Conservation (phyloP, 2,888 invertebrate species). For the Polydrusus pterygomalis region DNA sequence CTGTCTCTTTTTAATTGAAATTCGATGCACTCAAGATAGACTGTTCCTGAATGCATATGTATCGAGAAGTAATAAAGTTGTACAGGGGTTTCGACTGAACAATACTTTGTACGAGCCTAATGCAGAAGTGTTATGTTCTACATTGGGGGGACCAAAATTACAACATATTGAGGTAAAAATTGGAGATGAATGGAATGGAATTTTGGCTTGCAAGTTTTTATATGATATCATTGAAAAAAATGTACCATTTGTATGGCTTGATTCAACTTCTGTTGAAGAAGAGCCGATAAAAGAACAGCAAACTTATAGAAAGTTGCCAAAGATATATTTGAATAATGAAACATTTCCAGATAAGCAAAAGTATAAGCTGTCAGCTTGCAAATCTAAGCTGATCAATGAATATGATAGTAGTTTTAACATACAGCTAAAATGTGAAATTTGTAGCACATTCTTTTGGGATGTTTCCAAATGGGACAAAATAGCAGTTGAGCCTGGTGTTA, state of each 20-base stretch:
- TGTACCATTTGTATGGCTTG: neutral
- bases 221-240: neutral
- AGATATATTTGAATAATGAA: neutral
- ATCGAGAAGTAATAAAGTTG: neutral
- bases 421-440: slow-evolving; percentile 6
- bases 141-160: neutral
- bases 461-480: neutral
- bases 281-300: too few species aligned
- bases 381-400: slow-evolving; percentile 10
- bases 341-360: neutral
- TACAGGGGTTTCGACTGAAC: neutral
- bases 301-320: slow-evolving; percentile 3
- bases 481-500: neutral
- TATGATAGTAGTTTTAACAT: neutral
- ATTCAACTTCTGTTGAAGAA: neutral
- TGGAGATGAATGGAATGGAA: neutral
- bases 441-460: slow-evolving; percentile 15
- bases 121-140: neutral
- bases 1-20: slow-evolving; percentile 16
- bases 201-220: neutral
- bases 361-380: slow-evolving; percentile 9
- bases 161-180: neutral
- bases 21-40: slow-evolving; percentile 6
- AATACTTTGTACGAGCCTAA: neutral
- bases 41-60: neutral